Evolutionary conservation across 2,113 vertebrate species (phyloP).

Genomic region (Myrmophylax atrothorax): DNA sequence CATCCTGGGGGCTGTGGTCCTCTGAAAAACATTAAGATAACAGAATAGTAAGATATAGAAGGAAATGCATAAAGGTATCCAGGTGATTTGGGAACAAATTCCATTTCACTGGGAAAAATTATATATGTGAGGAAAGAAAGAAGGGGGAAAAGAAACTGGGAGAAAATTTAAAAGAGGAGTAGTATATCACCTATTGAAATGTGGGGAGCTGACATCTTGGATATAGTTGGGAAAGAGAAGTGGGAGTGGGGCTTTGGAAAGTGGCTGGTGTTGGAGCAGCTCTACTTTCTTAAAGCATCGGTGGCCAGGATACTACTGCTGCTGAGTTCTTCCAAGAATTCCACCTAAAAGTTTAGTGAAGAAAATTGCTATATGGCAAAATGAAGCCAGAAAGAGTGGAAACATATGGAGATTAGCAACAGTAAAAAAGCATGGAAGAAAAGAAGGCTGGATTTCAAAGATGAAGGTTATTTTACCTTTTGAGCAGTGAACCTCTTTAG

Average conservation of each 20-base stretch:
- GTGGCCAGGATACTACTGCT: neutral
- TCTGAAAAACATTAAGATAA: neutral
- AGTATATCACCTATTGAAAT: neutral
- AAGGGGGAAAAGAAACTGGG: neutral
- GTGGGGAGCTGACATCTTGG: neutral
- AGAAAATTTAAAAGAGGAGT: neutral
- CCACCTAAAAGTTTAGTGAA: neutral
- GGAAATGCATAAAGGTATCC: neutral
- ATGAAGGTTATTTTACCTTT: conserved; percentile 6
- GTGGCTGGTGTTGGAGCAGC: neutral
- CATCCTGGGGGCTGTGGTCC: conserved; percentile 12
- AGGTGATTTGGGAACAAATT: neutral
- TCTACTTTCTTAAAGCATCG: neutral
- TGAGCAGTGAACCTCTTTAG: conserved; percentile 7
- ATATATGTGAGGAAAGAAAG: neutral
- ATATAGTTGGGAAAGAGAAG: neutral
- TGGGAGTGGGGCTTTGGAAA: neutral
- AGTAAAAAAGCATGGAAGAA: neutral
- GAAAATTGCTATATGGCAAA: neutral
- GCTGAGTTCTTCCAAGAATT: neutral
- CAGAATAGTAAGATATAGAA: neutral
- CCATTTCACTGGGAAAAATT: neutral
- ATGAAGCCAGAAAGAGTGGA: neutral
- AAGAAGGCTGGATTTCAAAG: neutral
- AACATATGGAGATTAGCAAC: neutral